Evolutionary conservation across 2,113 vertebrate genomes (phyloP).

Genomic region (Drymodes brunneopygia): DNA sequence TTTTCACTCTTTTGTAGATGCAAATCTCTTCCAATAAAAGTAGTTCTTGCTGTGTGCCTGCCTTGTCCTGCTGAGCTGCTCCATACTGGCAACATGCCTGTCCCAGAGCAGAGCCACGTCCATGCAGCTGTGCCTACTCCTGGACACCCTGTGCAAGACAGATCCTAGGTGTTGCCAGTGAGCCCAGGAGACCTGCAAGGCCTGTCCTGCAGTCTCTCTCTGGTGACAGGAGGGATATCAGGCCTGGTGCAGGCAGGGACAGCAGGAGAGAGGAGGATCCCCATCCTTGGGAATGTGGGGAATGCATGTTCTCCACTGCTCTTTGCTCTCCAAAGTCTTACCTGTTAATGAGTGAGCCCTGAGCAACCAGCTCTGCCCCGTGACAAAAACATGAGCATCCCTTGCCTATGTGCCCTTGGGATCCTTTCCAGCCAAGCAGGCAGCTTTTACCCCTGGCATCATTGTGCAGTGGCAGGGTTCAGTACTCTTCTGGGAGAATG

Average conservation of each 20-base stretch:
- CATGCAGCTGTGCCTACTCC: neutral
- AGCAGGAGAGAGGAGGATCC: neutral
- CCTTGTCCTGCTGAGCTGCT: neutral
- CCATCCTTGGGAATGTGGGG: neutral
- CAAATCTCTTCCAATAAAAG: slow-evolving; percentile 66
- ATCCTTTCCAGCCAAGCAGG: neutral
- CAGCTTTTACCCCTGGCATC: neutral
- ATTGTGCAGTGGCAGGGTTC: neutral
- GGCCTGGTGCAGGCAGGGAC: neutral
- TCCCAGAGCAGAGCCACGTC: accelerated
- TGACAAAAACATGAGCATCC: neutral
- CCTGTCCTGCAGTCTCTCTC: neutral
- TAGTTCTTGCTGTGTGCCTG: slow-evolving; percentile 24
- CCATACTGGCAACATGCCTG: neutral
- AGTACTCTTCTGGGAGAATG: neutral
- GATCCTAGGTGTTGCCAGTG: neutral
- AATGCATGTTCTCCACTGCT: neutral
- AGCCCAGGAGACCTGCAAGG: neutral
- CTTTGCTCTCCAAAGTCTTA: neutral
- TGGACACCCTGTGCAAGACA: accelerated
- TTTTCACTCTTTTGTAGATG: slow-evolving; percentile 77
- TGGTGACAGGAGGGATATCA: neutral
- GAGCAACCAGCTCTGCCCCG: neutral
- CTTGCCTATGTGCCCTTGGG: neutral
- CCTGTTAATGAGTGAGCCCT: slow-evolving; percentile 38